Evolutionary conservation across 1,140 invertebrate species (phyloP), one percentile per base, ranked within the genome.

Genomic region (Alviniconcha marisindica): DNA sequence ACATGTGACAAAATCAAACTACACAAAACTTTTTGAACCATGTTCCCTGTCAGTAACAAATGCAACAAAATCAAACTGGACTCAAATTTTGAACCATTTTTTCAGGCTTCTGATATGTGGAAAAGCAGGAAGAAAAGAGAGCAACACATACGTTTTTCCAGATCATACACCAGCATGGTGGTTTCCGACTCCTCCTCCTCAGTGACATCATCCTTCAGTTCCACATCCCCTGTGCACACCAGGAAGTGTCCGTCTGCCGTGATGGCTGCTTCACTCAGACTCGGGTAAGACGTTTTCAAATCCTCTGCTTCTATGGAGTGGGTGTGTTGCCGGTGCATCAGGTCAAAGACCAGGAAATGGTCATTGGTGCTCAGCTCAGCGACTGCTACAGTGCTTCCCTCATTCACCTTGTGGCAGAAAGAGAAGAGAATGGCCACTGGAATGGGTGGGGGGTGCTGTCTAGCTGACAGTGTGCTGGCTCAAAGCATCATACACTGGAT

Each of bases 321-420:
- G 33, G 69, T 10, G 66, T 48, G 66, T 5, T 10, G 42, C 36
- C 28, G 15, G 31, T 63, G 10, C 60, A 31, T 31, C 14, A 81
- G 40, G 60, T 81, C 60, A 38, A 81, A 81, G 48, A 81, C 40
- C 14, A 44, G 66, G 5, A 63, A 21, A 7, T 31, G 15, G 10
- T 76, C 42, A 0, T 60, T n/a, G 38, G 42, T 31, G 14, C 69
- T 38, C 0, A 18, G n/a, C 1, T 63, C 56, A 14, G 78, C 78
- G 2, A 69, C 24, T 3, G 44, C 60, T 28, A 81, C 56, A 0
- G 33, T 42, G 2, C 78, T 14, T 18, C 42, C 14, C 12, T 81
- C 60, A 36, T 71, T 69, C 48, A 71, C 60, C 78, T 81, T n/a
- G n/a, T n/a, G 77, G 2, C 31, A 69, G 28, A 69, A 24, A 31